phyloP scores from a whole-genome alignment of 2,113 vertebrate genomes.

The Coreoperca whiteheadi region DNA sequence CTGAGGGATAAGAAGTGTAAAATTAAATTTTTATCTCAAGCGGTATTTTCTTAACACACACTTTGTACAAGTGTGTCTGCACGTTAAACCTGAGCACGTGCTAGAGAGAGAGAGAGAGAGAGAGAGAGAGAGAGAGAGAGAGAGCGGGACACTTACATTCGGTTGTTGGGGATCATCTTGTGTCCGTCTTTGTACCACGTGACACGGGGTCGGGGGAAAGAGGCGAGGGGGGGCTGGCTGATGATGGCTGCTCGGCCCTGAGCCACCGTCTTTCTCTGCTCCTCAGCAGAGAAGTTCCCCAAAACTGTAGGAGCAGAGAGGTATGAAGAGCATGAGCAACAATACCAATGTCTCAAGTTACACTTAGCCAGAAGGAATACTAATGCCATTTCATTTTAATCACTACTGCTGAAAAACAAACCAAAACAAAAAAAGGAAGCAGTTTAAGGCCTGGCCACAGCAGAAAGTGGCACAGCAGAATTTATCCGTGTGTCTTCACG shows the following conservation, averaged over 20 bases:
- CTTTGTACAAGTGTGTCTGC: not conserved
- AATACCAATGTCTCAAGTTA: not conserved
- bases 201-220: slow-evolving; percentile 89
- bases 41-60: slow-evolving; percentile 20
- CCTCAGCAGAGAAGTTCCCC: slow-evolving; percentile 85
- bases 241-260: slow-evolving; percentile 90
- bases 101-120: not conserved
- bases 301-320: slow-evolving; percentile 82
- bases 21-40: slow-evolving; percentile 44
- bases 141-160: slow-evolving; percentile 88
- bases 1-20: slow-evolving; percentile 41
- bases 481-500: not conserved
- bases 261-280: slow-evolving; percentile 86
- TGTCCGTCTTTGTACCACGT: slow-evolving; percentile 96
- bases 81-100: not conserved
- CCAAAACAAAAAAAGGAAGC: no score
- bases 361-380: not conserved
- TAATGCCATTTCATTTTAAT: not conserved
- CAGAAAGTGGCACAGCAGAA: not conserved
- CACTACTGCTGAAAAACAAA: no score
- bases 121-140: not conserved
- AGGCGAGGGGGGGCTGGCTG: slow-evolving; percentile 83
- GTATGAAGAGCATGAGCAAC: not conserved
- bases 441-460: no score
- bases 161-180: slow-evolving; percentile 93